Evolutionary conservation across 2,888 invertebrate genomes (phyloP).

Genomic region (Cosmorhoe ocellata): DNA sequence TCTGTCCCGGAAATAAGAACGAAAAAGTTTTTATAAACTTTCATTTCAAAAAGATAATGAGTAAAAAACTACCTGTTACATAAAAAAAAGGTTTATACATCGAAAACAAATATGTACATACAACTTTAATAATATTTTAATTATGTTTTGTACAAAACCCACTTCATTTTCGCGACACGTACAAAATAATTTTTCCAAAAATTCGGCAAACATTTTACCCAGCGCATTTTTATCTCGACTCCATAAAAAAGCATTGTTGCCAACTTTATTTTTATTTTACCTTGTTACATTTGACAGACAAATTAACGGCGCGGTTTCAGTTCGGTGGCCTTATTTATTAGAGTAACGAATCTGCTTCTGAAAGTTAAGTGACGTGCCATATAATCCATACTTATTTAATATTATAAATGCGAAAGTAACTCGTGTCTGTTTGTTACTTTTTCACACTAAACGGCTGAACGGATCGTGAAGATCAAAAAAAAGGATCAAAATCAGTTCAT

Average conservation of each 20-base stretch:
- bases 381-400: slow-evolving; percentile 4
- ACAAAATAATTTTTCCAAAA: slow-evolving; percentile 9
- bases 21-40: too few relatives aligned
- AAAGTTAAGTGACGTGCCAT: slow-evolving; percentile 2
- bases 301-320: slow-evolving; percentile 11
- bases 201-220: slow-evolving; percentile 11
- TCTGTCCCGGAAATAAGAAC: too few relatives aligned
- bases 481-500: too few relatives aligned
- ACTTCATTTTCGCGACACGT: slow-evolving; percentile 2
- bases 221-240: slow-evolving; percentile 17
- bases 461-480: too few relatives aligned
- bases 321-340: slow-evolving; percentile 10
- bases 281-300: slow-evolving; percentile 2
- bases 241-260: slow-evolving; percentile 18
- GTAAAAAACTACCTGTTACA: too few relatives aligned
- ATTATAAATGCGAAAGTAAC: too few relatives aligned
- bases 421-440: too few relatives aligned
- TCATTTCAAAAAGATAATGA: too few relatives aligned
- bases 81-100: too few relatives aligned
- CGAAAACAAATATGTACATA: background rate
- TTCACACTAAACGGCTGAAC: too few relatives aligned
- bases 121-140: background rate
- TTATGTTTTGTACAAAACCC: background rate
- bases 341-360: slow-evolving; percentile 9
- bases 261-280: slow-evolving; percentile 14